Base-by-base conservation (phyloP, 92 coral and sea anemone species). In the Phenganax stokvisi region DNA sequence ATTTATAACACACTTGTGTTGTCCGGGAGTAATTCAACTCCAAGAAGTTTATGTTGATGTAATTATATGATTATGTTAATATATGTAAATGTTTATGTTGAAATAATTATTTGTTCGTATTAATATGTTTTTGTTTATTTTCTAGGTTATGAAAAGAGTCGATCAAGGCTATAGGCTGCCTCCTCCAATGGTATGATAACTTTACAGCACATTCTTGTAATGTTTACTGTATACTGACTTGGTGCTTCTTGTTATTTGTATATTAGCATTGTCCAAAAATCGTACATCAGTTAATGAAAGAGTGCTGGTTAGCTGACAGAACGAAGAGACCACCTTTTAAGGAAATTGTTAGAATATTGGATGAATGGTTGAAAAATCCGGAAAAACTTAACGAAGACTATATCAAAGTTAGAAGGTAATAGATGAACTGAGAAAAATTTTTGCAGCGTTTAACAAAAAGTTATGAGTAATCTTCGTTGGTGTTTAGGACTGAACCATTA, bases 141-240 rank as follows among this genome's bases (percentile, higher is more conserved):
- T 66, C 3, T 62, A 92, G 97, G 97, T 92, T 37, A 89, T 92
- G 90, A 92, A 90, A 75, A 86, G 97, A 71, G 93, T 92, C 11
- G 94, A 88, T 51, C 79, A 75, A 55, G 97, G 97, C 37, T 92
- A 90, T 62, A 86, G 94, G 27, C 86, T 92, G 16, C 97, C 96
- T 37, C 85, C 90, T 16, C 97, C 97, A 68, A 85, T 89, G 97
- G 97, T 92, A 85, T 74, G 89, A 74, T 12, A 0, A 13, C 37
- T 15, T 29, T 13, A 3, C 0, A 51, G 10, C 29, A 10, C n/a
- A 28, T 37, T 56, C 20, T 13, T 10, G 8, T 72, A 8, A 72
- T 72, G n/a, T 72, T 25, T 51, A 61, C 8, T 61, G 67, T 61
- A 61, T 30, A 51, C 55, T 7, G 54, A 75, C 20, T 7, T 12